Evolutionary conservation across 2,797 vertebrate species (phyloP), one percentile per base, ranked within the genome.

Genomic region (Lepus oiostolus): DNA sequence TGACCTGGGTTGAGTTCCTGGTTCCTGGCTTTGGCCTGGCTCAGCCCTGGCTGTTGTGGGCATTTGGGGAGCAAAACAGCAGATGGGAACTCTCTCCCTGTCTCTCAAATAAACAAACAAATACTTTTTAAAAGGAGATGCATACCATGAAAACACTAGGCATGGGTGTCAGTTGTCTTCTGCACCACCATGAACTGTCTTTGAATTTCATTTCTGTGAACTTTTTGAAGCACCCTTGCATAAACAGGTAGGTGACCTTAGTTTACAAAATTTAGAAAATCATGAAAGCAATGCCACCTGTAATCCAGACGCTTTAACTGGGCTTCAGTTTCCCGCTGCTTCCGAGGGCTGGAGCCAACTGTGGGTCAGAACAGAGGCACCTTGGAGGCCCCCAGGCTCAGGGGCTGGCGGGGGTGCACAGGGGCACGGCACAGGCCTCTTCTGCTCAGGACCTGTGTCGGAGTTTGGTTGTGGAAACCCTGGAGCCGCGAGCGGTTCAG

Each of bases 401-500:
- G 68, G 70, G 76, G 35, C n/a, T 30, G 77, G 62, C 38, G 3
- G n/a, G 63, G 72, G 32, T 58, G 75, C 32, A 0, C 54, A 76
- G 76, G 68, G 35, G 32, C 13, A 28, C 16, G 0, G 1, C 0
- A 1, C 60, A 90, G 81, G 54, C 54, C 19, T 83, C 65, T 94
- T 65, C 72, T 77, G 79, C 2, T 0, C 26, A 60, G 85, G 35
- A 4, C 96, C 77, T 35, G 1, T 9, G 13, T 90, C 80, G 84
- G n/a, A 76, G 60, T 74, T 96, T 50, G 81, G 74, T 63, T 95
- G 88, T 95, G 58, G 67, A 96, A 95, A 96, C 38, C 50, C 32
- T 11, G 7, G 77, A 70, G 38, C 81, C 89, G 5, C 42, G 50
- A 60, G 93, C 93, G 92, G 24, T 95, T 97, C 82, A 62, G 92